These are phyloP conservation scores for Bovichtus variegatus DNA, from an alignment of 2,797 vertebrate species.

Conservation along the genomic window DNA sequence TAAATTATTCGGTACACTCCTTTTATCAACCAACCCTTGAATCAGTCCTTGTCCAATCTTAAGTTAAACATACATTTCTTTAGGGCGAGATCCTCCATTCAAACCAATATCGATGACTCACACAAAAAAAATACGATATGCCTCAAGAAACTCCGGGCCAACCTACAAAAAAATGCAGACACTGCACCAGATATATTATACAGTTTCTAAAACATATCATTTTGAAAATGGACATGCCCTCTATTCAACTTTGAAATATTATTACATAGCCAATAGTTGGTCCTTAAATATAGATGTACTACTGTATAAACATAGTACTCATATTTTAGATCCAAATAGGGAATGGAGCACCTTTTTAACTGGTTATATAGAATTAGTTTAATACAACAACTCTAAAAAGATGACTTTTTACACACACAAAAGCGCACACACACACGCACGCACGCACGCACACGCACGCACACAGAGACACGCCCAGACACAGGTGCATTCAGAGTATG, in stretches of 20 bases:
- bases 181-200: conserved; percentile 36
- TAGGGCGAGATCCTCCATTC: conserved; percentile 19
- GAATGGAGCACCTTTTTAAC: neutral
- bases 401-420: neutral
- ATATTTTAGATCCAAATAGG: neutral
- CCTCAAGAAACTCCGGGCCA: conserved; percentile 19
- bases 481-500: conserved; percentile 41
- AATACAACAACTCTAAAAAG: neutral
- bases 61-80: neutral
- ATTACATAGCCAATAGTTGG: neutral
- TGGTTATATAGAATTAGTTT: neutral
- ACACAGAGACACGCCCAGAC: conserved; percentile 44
- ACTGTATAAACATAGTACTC: neutral
- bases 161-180: conserved; percentile 5
- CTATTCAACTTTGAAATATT: neutral
- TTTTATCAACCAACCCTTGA: neutral
- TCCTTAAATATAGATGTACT: neutral
- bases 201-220: neutral
- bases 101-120: conserved; percentile 61
- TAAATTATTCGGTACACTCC: too few relatives aligned
- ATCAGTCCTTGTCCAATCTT: neutral
- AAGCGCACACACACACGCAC: conserved; percentile 10
- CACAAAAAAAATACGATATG: neutral
- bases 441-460: conserved; percentile 20
- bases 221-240: neutral